A percentile compares a stretch with the other conserved stretches of the same genome.
Conservation (phyloP, 1,140 invertebrate genomes). For the Adelges cooleyi region DNA sequence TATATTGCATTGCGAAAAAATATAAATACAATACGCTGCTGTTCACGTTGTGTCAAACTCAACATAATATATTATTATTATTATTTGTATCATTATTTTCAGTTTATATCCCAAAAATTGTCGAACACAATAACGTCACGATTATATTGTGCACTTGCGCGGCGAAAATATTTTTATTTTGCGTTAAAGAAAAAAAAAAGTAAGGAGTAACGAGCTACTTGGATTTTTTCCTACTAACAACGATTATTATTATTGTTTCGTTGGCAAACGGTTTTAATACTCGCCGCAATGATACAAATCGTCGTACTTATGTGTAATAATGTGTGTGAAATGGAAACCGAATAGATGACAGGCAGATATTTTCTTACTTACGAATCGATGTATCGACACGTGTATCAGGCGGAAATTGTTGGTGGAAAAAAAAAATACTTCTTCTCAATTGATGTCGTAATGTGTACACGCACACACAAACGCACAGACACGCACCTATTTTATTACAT, state of each 20-base stretch:
- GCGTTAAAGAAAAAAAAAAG: neutral
- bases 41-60: too few relatives aligned
- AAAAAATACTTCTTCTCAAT: slow-evolving; percentile 7
- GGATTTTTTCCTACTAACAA: too few relatives aligned
- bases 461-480: too few relatives aligned
- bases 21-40: too few relatives aligned
- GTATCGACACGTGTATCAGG: neutral
- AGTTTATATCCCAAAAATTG: neutral
- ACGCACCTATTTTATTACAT: too few relatives aligned
- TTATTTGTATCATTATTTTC: slow-evolving; percentile 1
- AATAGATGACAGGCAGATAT: slow-evolving; percentile 14
- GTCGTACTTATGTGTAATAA: neutral
- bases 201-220: too few relatives aligned
- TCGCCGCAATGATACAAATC: neutral
- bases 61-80: neutral
- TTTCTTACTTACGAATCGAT: neutral
- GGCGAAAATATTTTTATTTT: neutral
- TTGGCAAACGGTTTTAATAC: too few relatives aligned
- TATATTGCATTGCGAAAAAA: too few relatives aligned
- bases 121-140: slow-evolving; percentile 16
- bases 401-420: neutral
- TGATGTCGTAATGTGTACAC: slow-evolving; percentile 5
- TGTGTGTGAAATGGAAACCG: slow-evolving; percentile 14
- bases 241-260: too few relatives aligned
- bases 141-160: slow-evolving; percentile 4